phyloP scores from a whole-genome alignment of 2,797 vertebrate genomes.

The Synanceia verrucosa region DNA sequence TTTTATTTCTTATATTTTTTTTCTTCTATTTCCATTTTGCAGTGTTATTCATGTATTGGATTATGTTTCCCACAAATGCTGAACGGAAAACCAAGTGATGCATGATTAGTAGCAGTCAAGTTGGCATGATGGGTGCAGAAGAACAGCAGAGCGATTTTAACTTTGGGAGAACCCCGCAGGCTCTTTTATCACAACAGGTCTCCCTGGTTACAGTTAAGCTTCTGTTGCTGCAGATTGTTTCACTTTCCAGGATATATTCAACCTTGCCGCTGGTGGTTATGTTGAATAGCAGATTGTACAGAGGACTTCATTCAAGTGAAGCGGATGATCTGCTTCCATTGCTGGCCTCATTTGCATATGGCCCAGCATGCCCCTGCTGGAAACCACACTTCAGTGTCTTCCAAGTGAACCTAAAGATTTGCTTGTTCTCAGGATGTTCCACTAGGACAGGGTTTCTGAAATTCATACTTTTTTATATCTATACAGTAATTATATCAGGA shows the following conservation, averaged over 20 bases:
- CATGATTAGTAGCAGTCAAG: neutral
- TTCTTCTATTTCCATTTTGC: too few relatives aligned
- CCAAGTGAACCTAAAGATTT: slow-evolving; percentile 6
- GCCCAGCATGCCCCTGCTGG: slow-evolving; percentile 11
- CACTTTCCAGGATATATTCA: neutral
- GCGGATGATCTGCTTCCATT: slow-evolving; percentile 12
- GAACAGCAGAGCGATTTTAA: neutral
- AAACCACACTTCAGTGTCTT: slow-evolving; percentile 4
- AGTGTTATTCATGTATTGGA: neutral
- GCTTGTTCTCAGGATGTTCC: neutral
- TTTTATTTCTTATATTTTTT: too few relatives aligned
- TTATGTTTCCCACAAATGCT: neutral
- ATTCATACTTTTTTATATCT: neutral
- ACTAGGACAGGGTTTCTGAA: neutral
- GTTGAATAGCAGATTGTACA: neutral
- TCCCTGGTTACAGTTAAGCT: slow-evolving; percentile 1
- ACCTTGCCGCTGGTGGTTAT: slow-evolving; percentile 15
- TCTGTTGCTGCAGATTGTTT: neutral
- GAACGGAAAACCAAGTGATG: neutral
- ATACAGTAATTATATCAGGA: neutral
- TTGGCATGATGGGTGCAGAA: neutral
- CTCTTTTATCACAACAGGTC: slow-evolving; percentile 10
- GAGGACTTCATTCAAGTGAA: slow-evolving; percentile 15
- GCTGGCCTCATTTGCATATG: slow-evolving; percentile 36
- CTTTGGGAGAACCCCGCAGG: slow-evolving; percentile 9